Base-by-base conservation (phyloP, 2,113 vertebrate species). In the Silurus glanis region DNA sequence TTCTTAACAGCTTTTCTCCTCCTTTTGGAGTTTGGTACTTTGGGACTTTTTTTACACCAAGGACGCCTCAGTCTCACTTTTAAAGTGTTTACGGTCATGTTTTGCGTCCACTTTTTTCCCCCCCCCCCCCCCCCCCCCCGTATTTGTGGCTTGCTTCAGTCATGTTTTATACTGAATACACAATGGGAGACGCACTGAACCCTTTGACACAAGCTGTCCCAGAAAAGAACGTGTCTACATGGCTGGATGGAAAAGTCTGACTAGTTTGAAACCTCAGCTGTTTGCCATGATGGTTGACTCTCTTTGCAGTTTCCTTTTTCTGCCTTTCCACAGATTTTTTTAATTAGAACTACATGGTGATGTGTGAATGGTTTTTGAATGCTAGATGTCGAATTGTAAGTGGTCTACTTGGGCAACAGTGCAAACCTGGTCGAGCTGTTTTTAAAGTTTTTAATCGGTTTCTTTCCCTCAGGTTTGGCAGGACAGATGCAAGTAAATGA, bases 181-280 rank as follows among this genome's bases (percentile, higher is more conserved):
- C 87, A 89, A 23, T 64, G 25, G 45, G 58, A 83, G 74, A n/a
- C 25, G 53, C 83, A 58, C 16, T 19, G 92, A 93, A 88, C 90
- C 89, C 93, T 92, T 92, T 94, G 71, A 93, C 93, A 93, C 89
- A 91, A 85, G 88, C 91, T 91, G 90, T 91, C 89, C 87, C 79
- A 86, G 86, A 86, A 61, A 84, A 90, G 79, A 88, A 82, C 87
- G 78, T 87, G 84, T 88, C 76, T 59, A 88, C 84, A 67, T 86
- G 86, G 88, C 90, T 88, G 84, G 67, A 85, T 82, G 83, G 82
- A 86, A 45, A 91, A 88, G 83, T 87, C 88, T 78, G 83, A 74
- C 67, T 59, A 87, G 89, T 90, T 86, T 91, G 53, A 90, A 92
- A 88, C 89, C 89, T 93, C 90, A 71, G 71, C 82, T 75, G 47